These are phyloP conservation scores for Sicus ferrugineus DNA, from an alignment of 2,888 invertebrate species.

Conservation along the genomic window DNA sequence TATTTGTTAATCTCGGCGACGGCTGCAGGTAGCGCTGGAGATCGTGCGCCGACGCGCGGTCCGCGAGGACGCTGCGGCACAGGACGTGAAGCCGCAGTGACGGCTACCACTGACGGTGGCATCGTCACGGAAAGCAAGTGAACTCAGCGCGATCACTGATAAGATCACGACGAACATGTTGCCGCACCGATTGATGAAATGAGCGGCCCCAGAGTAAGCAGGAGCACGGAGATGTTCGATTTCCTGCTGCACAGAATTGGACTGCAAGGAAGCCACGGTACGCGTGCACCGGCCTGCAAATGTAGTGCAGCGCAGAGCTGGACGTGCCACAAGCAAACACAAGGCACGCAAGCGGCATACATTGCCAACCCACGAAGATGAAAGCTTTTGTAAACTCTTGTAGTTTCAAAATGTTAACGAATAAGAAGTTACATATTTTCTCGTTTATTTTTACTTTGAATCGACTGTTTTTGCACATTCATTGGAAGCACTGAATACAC, in stretches of 20 bases:
- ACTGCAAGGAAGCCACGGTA: not conserved
- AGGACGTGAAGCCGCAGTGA: not conserved
- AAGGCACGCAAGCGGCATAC: too few species aligned
- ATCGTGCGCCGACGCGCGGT: conserved; percentile 17
- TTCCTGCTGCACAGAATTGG: not conserved
- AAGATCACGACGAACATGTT: conserved; percentile 43
- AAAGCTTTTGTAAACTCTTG: too few species aligned
- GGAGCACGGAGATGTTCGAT: not conserved
- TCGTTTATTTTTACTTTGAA: too few species aligned
- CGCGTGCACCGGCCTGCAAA: not conserved
- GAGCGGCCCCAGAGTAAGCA: not conserved
- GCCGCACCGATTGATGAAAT: conserved; percentile 40
- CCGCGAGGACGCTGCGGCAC: not conserved
- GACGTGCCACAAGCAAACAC: not conserved
- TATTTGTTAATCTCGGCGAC: conserved; percentile 12
- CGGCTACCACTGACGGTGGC: not conserved
- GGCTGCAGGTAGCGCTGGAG: conserved; percentile 14
- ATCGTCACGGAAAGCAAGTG: conserved; percentile 10
- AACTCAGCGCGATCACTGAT: conserved; percentile 36
- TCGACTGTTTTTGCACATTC: too few species aligned
- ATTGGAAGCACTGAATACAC: too few species aligned
- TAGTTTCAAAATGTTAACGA: too few species aligned
- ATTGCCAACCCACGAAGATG: too few species aligned
- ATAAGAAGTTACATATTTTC: too few species aligned
- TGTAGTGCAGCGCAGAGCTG: not conserved